Base-by-base conservation (phyloP, 2,888 invertebrate species). In the Amitus sp. region DNA sequence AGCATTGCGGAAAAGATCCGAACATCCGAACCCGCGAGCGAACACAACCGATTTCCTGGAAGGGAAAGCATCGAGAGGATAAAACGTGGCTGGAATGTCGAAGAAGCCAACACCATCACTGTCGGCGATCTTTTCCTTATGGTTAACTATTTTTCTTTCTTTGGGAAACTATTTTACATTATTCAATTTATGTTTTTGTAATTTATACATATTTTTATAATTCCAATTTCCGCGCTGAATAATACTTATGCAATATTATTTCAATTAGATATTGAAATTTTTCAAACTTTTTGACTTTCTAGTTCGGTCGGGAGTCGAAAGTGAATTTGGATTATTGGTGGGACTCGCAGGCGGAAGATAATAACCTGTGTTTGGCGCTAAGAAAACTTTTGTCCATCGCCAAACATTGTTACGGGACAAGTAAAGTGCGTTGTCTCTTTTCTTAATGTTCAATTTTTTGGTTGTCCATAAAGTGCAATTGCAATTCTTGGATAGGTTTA, bases 71-170 rank as follows among this genome's bases (percentile, higher is more conserved):
- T 82, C 12, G 79, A 80, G 1, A 77, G 82, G 59, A 82, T 82
- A 64, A 68, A 77, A 37, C 63, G 72, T 58, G 96, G 96, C 0
- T 96, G 96, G 95, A 94, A 92, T 49, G 77, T 87, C 6, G 83
- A 87, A 12, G 91, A 90, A 75, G 89, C 91, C 1, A 91, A 91
- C 5, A 90, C 91, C 27, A 86, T 96, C 37, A 94, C 94, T 2
- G 86, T 97, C 23, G 96, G 96, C 0, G 96, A 97, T 83, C 83
- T 96, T 53, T 96, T 95, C 83, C 85, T 96, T 46, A 94, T 96
- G 89, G 91, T 93, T 75, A n/a, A 43, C 5, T n/a, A n/a, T n/a
- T n/a, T n/a, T n/a, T n/a, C n/a, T n/a, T n/a, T n/a, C n/a, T n/a
- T n/a, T n/a, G n/a, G n/a, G n/a, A n/a, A n/a, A n/a, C n/a, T n/a